Conservation (phyloP, 2,888 invertebrate genomes). For the Eristalinus sepulchralis region DNA sequence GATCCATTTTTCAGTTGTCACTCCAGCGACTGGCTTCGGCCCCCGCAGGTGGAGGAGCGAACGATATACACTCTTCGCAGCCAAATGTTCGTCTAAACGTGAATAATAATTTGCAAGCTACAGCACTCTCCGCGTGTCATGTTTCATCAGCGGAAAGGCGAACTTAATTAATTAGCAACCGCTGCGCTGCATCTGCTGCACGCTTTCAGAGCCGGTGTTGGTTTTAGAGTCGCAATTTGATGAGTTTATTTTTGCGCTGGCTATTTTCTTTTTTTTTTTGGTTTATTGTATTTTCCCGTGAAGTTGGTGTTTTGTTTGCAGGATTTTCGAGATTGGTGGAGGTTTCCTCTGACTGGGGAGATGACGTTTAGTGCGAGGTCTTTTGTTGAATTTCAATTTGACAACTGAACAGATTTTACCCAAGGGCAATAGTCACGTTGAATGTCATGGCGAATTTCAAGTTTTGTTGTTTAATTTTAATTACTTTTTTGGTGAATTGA, state of each 20-base stretch:
- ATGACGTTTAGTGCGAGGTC: conserved; percentile 16
- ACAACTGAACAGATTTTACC: background rate
- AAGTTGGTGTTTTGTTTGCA: background rate
- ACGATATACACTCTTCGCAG: background rate
- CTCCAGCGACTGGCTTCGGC: background rate
- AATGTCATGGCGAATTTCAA: background rate
- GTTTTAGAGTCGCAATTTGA: background rate
- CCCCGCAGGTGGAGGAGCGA: conserved; percentile 40
- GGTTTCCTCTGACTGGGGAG: conserved; percentile 20
- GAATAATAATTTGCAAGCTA: conserved; percentile 35
- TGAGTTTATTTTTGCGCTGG: background rate
- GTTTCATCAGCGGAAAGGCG: conserved; percentile 26
- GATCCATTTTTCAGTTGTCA: conserved; percentile 53
- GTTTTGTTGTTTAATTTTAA: background rate
- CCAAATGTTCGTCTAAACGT: conserved; percentile 27
- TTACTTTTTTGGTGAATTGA: too few species aligned
- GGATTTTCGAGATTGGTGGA: background rate
- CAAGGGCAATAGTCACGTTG: background rate
- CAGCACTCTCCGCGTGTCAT: conserved; percentile 41
- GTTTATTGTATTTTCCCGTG: too few species aligned
- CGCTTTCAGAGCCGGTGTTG: background rate
- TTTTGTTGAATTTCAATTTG: conserved; percentile 10
- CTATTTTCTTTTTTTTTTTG: background rate
- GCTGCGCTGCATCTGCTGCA: conserved; percentile 20
- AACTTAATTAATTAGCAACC: conserved; percentile 50